These are phyloP conservation scores for Cyrtorhinus lividipennis DNA, from an alignment of 1,140 invertebrate genomes.

Conservation along the genomic window DNA sequence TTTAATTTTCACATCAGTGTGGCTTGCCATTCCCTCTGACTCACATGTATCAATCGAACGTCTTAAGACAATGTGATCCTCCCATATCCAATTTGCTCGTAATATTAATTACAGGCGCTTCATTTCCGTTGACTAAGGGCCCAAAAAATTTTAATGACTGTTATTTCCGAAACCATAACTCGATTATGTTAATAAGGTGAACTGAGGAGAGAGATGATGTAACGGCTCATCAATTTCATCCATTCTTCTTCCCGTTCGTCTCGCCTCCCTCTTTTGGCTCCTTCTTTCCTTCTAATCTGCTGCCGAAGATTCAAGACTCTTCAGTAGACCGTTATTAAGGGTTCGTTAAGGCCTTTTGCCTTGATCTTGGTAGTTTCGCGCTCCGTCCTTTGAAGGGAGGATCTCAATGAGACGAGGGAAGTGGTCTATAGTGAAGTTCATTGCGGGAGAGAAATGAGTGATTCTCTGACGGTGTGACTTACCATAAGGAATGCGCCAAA, in stretches of 20 bases:
- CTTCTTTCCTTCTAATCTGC: background rate
- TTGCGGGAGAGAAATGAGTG: no score
- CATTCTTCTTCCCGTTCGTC: background rate
- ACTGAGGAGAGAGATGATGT: background rate
- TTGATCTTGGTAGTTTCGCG: background rate
- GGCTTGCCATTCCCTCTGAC: no score
- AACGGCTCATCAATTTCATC: conserved; percentile 6
- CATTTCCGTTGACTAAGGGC: background rate
- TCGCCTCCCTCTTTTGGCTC: background rate
- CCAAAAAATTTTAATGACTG: background rate
- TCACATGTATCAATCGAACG: no score
- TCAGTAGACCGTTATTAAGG: conserved; percentile 4
- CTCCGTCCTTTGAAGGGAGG: no score
- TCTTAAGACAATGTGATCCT: no score
- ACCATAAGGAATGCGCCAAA: no score
- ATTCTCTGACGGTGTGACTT: no score
- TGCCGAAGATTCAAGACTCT: background rate
- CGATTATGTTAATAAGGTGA: background rate
- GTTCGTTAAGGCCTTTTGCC: conserved; percentile 13
- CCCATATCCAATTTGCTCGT: no score
- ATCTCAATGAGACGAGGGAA: no score
- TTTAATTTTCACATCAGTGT: no score
- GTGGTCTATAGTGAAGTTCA: no score
- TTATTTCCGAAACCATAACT: background rate
- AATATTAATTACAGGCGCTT: no score